A percentile compares a stretch with the other conserved stretches of the same genome.
phyloP scores from a whole-genome alignment of 2,888 invertebrate species.

The Petrophora chlorosata region DNA sequence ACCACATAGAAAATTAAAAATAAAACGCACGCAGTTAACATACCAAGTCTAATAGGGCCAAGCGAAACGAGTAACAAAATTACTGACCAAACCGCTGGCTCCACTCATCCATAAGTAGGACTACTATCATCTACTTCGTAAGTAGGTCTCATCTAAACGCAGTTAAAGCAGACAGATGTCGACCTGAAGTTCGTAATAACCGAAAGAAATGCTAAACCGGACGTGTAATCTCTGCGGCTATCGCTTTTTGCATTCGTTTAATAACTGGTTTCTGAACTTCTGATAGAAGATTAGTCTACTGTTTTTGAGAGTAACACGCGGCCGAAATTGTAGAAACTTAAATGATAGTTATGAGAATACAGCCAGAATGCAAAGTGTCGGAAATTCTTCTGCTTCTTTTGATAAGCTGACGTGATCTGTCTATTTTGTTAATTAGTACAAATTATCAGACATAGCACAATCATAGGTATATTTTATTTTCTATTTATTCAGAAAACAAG shows the following conservation, averaged over 20 bases:
- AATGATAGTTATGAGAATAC: too few relatives aligned
- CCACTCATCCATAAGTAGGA: too few relatives aligned
- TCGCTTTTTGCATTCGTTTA: constrained; percentile 19
- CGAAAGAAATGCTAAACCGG: constrained; percentile 29
- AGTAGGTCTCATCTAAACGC: constrained; percentile 31
- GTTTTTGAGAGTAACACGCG: not conserved
- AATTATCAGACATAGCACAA: too few relatives aligned
- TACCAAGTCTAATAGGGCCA: constrained; percentile 35
- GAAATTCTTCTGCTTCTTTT: too few relatives aligned
- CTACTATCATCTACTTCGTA: constrained; percentile 21
- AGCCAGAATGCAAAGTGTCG: too few relatives aligned
- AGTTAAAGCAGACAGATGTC: constrained; percentile 33
- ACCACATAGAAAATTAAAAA: constrained; percentile 28
- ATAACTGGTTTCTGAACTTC: constrained; percentile 20
- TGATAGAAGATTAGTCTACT: too few relatives aligned
- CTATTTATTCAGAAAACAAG: too few relatives aligned
- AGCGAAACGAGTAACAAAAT: constrained; percentile 37
- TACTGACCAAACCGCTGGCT: constrained; percentile 37
- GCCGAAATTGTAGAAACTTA: not conserved
- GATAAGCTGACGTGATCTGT: too few relatives aligned
- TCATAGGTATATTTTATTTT: too few relatives aligned
- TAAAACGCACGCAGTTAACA: constrained; percentile 35
- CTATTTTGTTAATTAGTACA: too few relatives aligned
- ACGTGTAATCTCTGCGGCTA: constrained; percentile 18
- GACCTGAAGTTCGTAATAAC: constrained; percentile 31